Evolutionary conservation across 2,797 vertebrate genomes (phyloP), one percentile per base, ranked within the genome.

Genomic region (Miichthys miiuy): DNA sequence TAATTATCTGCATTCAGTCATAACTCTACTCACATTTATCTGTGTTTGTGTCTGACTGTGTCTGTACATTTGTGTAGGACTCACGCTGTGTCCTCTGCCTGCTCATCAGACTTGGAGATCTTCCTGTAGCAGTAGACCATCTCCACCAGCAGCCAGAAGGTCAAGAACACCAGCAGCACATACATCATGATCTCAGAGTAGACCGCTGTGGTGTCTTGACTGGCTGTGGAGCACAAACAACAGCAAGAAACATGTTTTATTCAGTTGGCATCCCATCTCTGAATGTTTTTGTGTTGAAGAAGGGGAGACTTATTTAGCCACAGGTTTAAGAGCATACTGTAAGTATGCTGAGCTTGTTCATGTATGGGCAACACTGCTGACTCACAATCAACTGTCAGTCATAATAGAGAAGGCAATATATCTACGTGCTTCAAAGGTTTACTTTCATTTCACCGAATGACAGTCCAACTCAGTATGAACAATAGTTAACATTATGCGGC

Each of bases 151-250:
- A 99, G 95, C 98, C 98, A 99, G 76, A 97, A 88, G 42, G 97
- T 99, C 87, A 99, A 96, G 91, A 96, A 98, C 77, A 98, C 96
- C 90, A 99, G 96, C 75, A 99, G 95, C 79, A 98, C 96, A 50
- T 99, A 99, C 98, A 99, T 99, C 97, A 98, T 97, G 82, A 99
- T 97, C 93, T 98, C 96, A 0, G 98, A 99, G 94, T 99, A 97
- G 81, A 98, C 89, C 0, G 98, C 97, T 1, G 97, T 94, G 75
- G 93, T 70, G 87, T 98, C 96, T 42, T 80, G 77, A 79, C 88
- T 95, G 58, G 94, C 98, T 99, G 95, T 65, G 67, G 80, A 81
- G 83, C 78, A 91, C 62, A 92, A 79, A 88, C 80, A 82, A 79
- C 23, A 50, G 52, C 55, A 50, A 44, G 25, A 13, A 13, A 78